Conservation (phyloP, 2,888 invertebrate species). For the Torymus auratus region DNA sequence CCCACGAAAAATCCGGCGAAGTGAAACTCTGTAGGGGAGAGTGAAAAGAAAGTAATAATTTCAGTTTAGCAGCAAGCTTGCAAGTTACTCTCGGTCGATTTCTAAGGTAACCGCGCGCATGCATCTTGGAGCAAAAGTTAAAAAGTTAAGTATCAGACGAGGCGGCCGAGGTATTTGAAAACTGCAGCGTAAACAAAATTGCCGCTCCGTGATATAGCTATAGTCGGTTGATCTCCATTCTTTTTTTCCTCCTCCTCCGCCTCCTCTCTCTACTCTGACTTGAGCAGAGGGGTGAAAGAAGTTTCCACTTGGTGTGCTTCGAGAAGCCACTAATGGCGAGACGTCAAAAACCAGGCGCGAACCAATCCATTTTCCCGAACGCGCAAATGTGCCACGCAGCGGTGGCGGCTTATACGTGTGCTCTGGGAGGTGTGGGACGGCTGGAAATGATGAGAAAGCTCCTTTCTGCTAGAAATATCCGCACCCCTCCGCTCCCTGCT, state of each 20-base stretch:
- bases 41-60: constrained; percentile 18
- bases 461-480: constrained; percentile 42
- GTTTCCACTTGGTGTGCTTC: constrained; percentile 46
- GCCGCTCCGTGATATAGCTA: background rate
- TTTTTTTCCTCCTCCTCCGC: constrained; percentile 11
- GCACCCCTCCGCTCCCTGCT: constrained; percentile 34
- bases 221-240: background rate
- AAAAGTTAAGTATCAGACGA: constrained; percentile 8
- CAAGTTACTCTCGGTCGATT: background rate
- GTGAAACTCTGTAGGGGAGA: too few relatives aligned
- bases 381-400: constrained; percentile 32
- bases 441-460: constrained; percentile 57
- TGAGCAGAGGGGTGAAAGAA: constrained; percentile 6
- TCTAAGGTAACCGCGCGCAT: background rate
- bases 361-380: constrained; percentile 57
- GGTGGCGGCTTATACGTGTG: constrained; percentile 21
- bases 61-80: background rate
- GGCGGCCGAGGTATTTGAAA: constrained; percentile 27
- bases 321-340: constrained; percentile 52
- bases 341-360: constrained; percentile 50
- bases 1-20: too few relatives aligned
- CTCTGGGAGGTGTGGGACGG: background rate
- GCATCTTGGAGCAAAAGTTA: background rate
- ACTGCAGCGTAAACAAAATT: constrained; percentile 48
- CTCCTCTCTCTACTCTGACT: constrained; percentile 6